These are phyloP conservation scores for Apamea sordens DNA, from an alignment of 2,888 invertebrate genomes.

Conservation along the genomic window DNA sequence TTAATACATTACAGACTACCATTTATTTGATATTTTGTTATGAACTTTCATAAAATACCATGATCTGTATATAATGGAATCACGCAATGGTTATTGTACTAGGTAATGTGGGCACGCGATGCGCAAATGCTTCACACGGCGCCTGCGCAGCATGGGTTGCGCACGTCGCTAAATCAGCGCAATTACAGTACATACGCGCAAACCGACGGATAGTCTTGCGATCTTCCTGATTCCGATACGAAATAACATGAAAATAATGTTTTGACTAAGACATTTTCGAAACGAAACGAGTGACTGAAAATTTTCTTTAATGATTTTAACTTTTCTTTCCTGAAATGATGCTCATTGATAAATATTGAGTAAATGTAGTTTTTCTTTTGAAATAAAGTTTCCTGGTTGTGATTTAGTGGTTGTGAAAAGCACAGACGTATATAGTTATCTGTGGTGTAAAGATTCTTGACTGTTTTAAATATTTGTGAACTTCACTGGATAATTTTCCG, in stretches of 20 bases:
- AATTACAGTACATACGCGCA: conserved; percentile 60
- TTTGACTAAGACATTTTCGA: conserved; percentile 25
- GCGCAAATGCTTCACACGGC: conserved; percentile 71
- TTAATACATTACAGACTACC: conserved; percentile 64
- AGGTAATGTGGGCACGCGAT: conserved; percentile 67
- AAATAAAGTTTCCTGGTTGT: conserved; percentile 20
- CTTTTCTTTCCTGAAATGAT: conserved; percentile 13
- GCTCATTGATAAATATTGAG: background rate
- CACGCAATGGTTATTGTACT: conserved; percentile 67
- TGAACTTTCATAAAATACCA: conserved; percentile 81
- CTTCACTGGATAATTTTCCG: conserved; percentile 33
- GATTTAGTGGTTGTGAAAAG: conserved; percentile 40
- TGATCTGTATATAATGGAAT: conserved; percentile 70
- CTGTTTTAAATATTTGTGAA: conserved; percentile 22
- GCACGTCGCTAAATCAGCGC: conserved; percentile 71
- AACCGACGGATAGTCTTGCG: conserved; percentile 25
- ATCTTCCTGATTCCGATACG: conserved; percentile 34
- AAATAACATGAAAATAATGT: conserved; percentile 20
- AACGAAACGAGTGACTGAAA: conserved; percentile 31
- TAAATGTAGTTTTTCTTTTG: conserved; percentile 20
- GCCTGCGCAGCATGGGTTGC: conserved; percentile 67
- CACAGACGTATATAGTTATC: background rate
- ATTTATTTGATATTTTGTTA: conserved; percentile 61
- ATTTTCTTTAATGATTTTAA: background rate
- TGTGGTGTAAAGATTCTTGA: conserved; percentile 24